Conservation (phyloP, 2,797 vertebrate genomes). For the Myioborus melanocephalus region DNA sequence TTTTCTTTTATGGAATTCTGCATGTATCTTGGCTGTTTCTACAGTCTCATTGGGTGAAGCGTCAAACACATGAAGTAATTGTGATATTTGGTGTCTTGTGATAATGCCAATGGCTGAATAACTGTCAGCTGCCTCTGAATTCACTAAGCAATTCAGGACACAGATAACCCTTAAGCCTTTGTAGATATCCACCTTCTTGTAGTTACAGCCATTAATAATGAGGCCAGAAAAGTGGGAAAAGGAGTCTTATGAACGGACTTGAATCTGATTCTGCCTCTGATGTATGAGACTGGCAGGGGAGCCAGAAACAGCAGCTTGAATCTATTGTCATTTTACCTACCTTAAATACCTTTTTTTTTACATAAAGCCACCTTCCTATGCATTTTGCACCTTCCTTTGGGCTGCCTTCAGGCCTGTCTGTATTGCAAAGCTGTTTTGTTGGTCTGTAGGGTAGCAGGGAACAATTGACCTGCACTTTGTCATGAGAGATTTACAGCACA, state of each 20-base stretch:
- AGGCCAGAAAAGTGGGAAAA: neutral
- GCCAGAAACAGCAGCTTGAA: constrained; percentile 53
- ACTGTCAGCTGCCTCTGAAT: neutral
- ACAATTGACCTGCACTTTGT: constrained; percentile 61
- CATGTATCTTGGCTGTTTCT: neutral
- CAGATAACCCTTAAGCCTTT: neutral
- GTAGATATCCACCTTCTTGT: neutral
- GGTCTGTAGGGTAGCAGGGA: neutral
- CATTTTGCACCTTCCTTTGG: constrained; percentile 23
- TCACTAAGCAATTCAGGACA: neutral
- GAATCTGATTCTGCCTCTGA: neutral
- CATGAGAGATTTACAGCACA: constrained; percentile 24
- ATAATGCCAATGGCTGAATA: neutral
- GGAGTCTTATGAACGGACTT: neutral
- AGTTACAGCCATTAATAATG: neutral
- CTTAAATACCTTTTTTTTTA: constrained; percentile 46
- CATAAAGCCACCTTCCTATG: neutral
- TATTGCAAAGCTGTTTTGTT: neutral
- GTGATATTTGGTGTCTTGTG: neutral
- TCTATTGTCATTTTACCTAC: constrained; percentile 5
- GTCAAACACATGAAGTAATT: neutral
- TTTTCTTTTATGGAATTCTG: neutral
- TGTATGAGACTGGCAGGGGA: neutral
- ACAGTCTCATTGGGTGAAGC: neutral
- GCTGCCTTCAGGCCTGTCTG: neutral